Evolutionary conservation across 2,113 vertebrate species (phyloP).

Genomic region (Bothrops jararaca): DNA sequence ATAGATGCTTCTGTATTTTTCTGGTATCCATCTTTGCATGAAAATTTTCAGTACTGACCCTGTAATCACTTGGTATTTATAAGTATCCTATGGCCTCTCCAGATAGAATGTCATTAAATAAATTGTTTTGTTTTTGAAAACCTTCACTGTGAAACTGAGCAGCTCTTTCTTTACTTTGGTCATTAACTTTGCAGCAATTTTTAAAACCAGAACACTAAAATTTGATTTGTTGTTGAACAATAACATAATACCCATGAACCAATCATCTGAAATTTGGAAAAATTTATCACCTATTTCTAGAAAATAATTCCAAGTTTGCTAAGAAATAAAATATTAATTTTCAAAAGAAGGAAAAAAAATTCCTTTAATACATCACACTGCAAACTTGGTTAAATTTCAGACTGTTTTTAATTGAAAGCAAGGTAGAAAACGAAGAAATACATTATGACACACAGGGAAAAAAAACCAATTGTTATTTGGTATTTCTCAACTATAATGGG

Average conservation of each 20-base stretch:
- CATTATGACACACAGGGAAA: not conserved
- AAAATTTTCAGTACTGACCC: not conserved
- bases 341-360: not conserved
- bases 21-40: not conserved
- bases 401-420: not conserved
- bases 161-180: not conserved
- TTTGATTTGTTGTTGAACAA: not conserved
- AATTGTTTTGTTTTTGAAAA: not conserved
- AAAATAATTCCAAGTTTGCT: not conserved
- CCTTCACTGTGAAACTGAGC: not conserved
- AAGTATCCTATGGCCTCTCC: not conserved
- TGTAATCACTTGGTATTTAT: not conserved
- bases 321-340: not conserved
- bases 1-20: not conserved
- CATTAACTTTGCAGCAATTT: not conserved
- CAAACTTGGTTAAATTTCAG: not conserved
- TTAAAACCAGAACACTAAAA: not conserved
- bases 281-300: not conserved
- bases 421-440: not conserved
- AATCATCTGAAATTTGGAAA: not conserved
- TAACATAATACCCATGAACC: not conserved
- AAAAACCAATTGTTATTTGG: not conserved
- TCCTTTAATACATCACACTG: not conserved
- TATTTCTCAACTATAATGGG: not conserved
- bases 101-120: not conserved